Conservation (phyloP, 2,888 invertebrate genomes). For the Drosophila subquinaria region DNA sequence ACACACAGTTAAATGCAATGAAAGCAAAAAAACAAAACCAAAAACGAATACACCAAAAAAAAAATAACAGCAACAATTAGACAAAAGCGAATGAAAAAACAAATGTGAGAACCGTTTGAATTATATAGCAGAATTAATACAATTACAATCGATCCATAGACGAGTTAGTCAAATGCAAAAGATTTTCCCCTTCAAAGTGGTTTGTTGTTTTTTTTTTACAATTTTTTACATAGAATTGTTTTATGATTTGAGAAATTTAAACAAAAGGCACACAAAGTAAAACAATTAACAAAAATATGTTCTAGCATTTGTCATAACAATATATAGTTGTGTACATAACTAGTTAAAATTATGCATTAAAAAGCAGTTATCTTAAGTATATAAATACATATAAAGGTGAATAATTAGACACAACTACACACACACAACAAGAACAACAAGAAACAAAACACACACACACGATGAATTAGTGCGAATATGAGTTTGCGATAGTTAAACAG, state of each 20-base stretch:
- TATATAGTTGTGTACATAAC: constrained; percentile 82
- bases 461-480: constrained; percentile 55
- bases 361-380: constrained; percentile 65
- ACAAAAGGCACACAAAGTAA: constrained; percentile 27
- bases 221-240: constrained; percentile 45
- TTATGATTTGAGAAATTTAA: constrained; percentile 32
- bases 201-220: constrained; percentile 41
- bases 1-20: constrained; percentile 53
- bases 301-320: constrained; percentile 77
- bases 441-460: constrained; percentile 41
- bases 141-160: constrained; percentile 47
- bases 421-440: constrained; percentile 28
- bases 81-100: constrained; percentile 34
- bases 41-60: constrained; percentile 8
- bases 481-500: constrained; percentile 52
- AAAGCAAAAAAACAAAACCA: constrained; percentile 25
- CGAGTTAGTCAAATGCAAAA: constrained; percentile 37
- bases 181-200: constrained; percentile 19
- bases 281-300: constrained; percentile 50
- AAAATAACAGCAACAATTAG: constrained; percentile 60
- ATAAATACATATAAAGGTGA: constrained; percentile 66
- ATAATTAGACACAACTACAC: constrained; percentile 56
- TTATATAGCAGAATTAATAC: constrained; percentile 64
- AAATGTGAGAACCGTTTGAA: constrained; percentile 52
- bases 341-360: constrained; percentile 73